Evolutionary conservation across 2,888 invertebrate genomes (phyloP), one percentile per base, ranked within the genome.

Genomic region (Ephialtes manifestator): DNA sequence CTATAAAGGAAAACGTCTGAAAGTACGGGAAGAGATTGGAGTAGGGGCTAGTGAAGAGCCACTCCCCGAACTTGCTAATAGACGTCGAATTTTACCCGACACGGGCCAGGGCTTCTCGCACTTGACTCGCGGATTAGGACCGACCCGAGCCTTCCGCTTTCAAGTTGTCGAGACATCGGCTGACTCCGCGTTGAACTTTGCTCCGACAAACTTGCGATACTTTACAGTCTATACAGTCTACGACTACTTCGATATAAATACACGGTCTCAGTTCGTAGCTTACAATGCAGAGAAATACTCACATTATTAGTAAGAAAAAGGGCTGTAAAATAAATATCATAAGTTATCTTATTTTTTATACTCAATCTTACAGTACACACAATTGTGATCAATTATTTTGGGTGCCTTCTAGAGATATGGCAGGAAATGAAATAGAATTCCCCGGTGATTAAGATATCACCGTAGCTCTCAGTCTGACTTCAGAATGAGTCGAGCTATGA

Each of bases 41-140:
- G 85, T 67, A 75, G 76, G 77, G 83, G 75, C 76, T 58, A 79
- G 68, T 72, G 67, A 18, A 51, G 60, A 83, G 78, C 67, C 75
- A 76, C 79, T 80, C 83, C 83, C 51, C 24, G 68, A 88, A 90
- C 83, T 88, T 88, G 87, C 87, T 89, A 89, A 89, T 89, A 89
- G 89, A 89, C 86, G 79, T 85, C 80, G 74, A 89, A 87, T 87
- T 89, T 86, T 51, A 43, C 79, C 24, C 55, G 82, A 82, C 74
- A 75, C 82, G 88, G 87, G 80, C 85, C 81, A 75, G 85, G 85
- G 82, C 87, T 86, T 79, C 53, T 67, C 63, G 72, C 65, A 65
- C 67, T 80, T 77, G 78, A 86, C 46, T 81, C 75, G 20, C 60
- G 43, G 71, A 83, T 81, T 75, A 81, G 60, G 48, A 81, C 31